Evolutionary conservation across 1,140 invertebrate genomes (phyloP).

Genomic region (Chionoecetes opilio): DNA sequence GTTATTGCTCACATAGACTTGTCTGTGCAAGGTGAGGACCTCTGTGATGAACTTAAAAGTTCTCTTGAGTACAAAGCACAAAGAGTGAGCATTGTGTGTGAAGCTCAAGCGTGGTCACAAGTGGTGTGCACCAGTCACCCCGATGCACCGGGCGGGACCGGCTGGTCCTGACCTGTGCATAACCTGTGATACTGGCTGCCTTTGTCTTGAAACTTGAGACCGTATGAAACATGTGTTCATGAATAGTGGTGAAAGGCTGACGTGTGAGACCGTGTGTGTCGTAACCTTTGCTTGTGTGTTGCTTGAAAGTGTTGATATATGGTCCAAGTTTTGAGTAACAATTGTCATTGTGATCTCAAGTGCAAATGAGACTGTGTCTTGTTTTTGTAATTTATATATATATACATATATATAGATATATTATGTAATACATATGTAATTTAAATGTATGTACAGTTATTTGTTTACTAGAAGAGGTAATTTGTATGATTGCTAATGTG

Average conservation of each 20-base stretch:
- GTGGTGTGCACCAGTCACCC: slow-evolving; percentile 51
- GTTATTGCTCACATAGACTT: slow-evolving; percentile 57
- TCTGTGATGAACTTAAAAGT: slow-evolving; percentile 55
- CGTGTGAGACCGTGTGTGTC: neutral
- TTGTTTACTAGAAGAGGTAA: slow-evolving; percentile 51
- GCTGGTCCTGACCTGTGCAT: neutral
- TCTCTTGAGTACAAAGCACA: slow-evolving; percentile 64
- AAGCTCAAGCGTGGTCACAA: slow-evolving; percentile 71
- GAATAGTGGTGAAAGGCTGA: neutral
- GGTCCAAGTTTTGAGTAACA: slow-evolving; percentile 56
- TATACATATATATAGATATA: slow-evolving; percentile 22
- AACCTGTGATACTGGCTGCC: slow-evolving; percentile 67
- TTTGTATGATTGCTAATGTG: slow-evolving; percentile 41
- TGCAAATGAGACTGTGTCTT: slow-evolving; percentile 65
- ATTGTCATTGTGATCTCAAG: slow-evolving; percentile 78
- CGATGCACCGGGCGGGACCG: neutral
- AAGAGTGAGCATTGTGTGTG: slow-evolving; percentile 61
- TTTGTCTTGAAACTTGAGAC: slow-evolving; percentile 31
- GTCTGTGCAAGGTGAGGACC: slow-evolving; percentile 55
- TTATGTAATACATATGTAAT: slow-evolving; percentile 56
- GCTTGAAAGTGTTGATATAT: neutral
- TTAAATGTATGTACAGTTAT: slow-evolving; percentile 57
- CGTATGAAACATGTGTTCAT: neutral
- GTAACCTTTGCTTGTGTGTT: neutral
- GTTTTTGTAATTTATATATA: slow-evolving; percentile 68